These are phyloP conservation scores for Coelopa pilipes DNA, from an alignment of 2,888 invertebrate genomes.

Conservation along the genomic window DNA sequence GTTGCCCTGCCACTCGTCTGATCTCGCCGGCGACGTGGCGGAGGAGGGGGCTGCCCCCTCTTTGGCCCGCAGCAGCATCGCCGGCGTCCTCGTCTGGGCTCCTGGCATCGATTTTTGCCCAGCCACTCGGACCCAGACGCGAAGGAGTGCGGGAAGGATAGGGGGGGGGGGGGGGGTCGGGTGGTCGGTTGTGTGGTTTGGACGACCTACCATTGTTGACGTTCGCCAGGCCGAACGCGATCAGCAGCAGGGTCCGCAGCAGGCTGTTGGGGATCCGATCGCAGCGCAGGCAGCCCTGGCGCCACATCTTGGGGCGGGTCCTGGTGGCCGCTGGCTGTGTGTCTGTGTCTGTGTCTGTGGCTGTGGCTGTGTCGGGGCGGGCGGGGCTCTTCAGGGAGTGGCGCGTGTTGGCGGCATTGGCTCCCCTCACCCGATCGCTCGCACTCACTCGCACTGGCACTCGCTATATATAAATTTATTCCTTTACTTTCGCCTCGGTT, in stretches of 20 bases:
- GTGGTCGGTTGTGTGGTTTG: too few relatives aligned
- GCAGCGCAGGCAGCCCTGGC: constrained; percentile 4
- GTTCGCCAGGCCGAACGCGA: constrained; percentile 54
- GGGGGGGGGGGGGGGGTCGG: too few relatives aligned
- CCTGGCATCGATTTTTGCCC: too few relatives aligned
- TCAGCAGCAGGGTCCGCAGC: constrained; percentile 52
- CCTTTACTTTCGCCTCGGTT: background rate
- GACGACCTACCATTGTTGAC: constrained; percentile 55
- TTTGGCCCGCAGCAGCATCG: too few relatives aligned
- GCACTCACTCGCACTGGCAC: too few relatives aligned
- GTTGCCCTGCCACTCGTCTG: too few relatives aligned
- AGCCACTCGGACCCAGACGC: too few relatives aligned
- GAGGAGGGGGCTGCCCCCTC: too few relatives aligned
- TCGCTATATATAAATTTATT: too few relatives aligned
- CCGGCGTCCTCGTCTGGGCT: too few relatives aligned
- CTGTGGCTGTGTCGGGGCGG: background rate
- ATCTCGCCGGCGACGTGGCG: too few relatives aligned
- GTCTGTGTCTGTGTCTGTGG: background rate
- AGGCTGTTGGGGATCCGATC: constrained; percentile 44
- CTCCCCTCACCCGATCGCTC: background rate
- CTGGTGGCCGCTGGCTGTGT: background rate
- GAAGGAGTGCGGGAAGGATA: too few relatives aligned
- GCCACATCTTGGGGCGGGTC: constrained; percentile 12
- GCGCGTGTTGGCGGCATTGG: background rate
- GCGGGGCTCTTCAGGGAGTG: background rate